phyloP scores from a whole-genome alignment of 2,797 vertebrate species.

The Oreochromis grahami region DNA sequence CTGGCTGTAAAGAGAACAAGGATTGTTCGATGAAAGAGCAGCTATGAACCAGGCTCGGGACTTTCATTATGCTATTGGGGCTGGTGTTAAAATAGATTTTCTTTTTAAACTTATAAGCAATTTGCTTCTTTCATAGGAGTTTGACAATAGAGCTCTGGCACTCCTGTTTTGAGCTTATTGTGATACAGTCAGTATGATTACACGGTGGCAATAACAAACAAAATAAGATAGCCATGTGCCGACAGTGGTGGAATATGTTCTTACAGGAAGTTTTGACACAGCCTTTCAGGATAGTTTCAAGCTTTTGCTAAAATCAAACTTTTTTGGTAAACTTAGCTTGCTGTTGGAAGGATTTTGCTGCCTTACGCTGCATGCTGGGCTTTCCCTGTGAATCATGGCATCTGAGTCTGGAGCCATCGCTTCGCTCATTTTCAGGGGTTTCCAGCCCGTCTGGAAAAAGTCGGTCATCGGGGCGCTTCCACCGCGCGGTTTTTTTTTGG shows the following conservation, averaged over 20 bases:
- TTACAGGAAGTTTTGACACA: neutral
- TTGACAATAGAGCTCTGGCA: neutral
- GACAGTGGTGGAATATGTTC: neutral
- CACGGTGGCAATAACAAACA: neutral
- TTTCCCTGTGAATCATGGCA: neutral
- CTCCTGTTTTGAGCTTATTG: neutral
- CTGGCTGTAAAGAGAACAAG: neutral
- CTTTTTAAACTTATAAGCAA: neutral
- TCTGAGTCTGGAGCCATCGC: neutral
- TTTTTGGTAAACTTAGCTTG: neutral
- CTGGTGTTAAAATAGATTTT: neutral
- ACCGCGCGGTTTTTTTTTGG: neutral
- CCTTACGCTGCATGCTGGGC: neutral
- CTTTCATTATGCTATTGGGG: neutral
- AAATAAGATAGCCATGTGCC: neutral
- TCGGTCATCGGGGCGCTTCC: neutral
- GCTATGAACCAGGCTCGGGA: neutral
- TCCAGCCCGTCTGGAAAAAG: neutral
- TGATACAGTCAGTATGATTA: neutral
- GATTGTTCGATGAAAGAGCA: neutral
- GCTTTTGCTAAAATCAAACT: neutral
- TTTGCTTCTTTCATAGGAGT: neutral
- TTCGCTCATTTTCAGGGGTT: neutral
- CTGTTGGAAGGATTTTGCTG: neutral
- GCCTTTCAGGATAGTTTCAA: neutral